phyloP scores from a whole-genome alignment of 2,113 vertebrate genomes.

The Nycticebus coucang region DNA sequence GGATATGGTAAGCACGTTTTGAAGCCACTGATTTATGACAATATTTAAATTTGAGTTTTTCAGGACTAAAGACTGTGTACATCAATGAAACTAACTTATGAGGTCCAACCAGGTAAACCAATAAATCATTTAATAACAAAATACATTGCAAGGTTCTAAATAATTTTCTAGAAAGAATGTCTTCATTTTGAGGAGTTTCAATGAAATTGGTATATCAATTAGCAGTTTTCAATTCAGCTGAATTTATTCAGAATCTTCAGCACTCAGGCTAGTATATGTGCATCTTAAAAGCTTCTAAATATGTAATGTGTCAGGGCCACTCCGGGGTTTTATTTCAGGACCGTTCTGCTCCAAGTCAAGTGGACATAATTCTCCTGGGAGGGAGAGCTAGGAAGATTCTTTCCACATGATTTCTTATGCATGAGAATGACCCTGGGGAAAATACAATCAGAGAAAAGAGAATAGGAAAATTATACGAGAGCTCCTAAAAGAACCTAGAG shows the following conservation, averaged over 20 bases:
- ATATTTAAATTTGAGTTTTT: conserved; percentile 6
- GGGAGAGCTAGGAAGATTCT: not conserved
- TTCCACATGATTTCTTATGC: conserved; percentile 59
- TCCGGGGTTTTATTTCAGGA: not conserved
- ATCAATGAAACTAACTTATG: not conserved
- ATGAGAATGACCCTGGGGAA: conserved; percentile 14
- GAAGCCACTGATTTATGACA: not conserved
- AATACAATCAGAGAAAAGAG: conserved; percentile 45
- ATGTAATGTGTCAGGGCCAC: not conserved
- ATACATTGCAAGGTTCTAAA: not conserved
- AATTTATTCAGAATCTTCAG: not conserved
- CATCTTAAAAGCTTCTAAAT: not conserved
- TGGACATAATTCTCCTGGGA: conserved; percentile 9
- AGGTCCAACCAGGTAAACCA: not conserved
- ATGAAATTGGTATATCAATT: not conserved
- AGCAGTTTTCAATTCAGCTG: not conserved
- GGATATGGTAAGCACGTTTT: not conserved
- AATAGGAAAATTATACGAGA: conserved; percentile 30
- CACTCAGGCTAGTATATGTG: not conserved
- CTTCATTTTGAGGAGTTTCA: not conserved
- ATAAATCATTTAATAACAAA: not conserved
- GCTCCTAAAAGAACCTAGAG: conserved; percentile 47
- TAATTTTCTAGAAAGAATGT: conserved; percentile 41
- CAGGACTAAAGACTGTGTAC: not conserved
- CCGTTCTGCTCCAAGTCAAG: conserved; percentile 19